Percentiles rank a stretch among this genome's conserved stretches.
phyloP scores from a whole-genome alignment of 2,113 vertebrate species.

The Pampusana beccarii region DNA sequence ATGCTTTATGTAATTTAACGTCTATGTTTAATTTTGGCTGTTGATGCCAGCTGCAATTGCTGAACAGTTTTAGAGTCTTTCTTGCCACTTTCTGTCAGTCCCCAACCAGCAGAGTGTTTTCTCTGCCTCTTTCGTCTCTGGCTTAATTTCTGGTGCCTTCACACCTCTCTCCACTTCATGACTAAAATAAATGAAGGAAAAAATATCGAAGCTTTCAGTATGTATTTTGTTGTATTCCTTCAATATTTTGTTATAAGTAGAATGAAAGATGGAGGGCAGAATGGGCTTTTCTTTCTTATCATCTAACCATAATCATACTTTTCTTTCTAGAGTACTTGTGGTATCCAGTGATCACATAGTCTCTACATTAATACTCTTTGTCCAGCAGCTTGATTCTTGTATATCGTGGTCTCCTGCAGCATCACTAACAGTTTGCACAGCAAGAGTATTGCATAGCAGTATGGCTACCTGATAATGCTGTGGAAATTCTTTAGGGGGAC shows the following conservation, averaged over 20 bases:
- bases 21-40: neutral
- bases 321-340: conserved; percentile 16
- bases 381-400: neutral
- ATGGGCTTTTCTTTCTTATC: conserved; percentile 16
- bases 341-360: neutral
- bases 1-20: neutral
- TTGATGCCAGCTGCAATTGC: neutral
- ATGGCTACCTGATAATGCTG: neutral
- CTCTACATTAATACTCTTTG: neutral
- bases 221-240: neutral
- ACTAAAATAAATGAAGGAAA: neutral
- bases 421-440: neutral
- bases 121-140: neutral
- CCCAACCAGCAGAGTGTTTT: neutral
- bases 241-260: neutral
- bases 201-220: neutral
- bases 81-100: neutral
- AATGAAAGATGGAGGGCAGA: neutral
- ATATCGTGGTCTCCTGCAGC: neutral
- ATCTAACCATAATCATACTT: neutral
- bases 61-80: neutral
- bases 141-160: neutral
- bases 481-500: neutral
- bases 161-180: neutral
- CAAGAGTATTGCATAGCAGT: neutral